phyloP scores from a whole-genome alignment of 2,797 vertebrate species.

The Smutsia gigantea region DNA sequence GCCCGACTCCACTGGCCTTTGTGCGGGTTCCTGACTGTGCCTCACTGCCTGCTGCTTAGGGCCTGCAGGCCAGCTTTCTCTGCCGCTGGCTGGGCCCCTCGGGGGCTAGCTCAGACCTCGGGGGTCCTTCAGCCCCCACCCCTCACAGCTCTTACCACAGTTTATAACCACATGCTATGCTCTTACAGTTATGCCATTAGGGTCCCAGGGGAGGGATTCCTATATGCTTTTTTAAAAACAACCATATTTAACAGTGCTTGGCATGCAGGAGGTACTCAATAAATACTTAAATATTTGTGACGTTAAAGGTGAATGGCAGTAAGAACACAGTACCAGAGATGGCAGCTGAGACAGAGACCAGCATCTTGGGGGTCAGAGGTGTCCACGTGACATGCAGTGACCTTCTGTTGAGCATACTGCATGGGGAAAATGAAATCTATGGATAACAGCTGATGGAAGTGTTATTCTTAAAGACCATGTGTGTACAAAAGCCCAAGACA shows the following conservation, averaged over 20 bases:
- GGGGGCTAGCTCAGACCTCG: too few relatives aligned
- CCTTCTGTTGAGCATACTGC: not conserved
- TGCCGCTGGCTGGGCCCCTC: not conserved
- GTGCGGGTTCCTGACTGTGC: not conserved
- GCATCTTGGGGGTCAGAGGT: fast-evolving
- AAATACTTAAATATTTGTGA: not conserved
- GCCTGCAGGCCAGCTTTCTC: not conserved
- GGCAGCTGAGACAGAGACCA: not conserved
- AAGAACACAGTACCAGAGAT: not conserved
- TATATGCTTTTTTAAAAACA: not conserved
- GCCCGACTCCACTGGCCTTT: fast-evolving
- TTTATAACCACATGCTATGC: fast-evolving
- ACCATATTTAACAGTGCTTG: not conserved
- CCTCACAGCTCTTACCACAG: not conserved
- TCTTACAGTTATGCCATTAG: not conserved
- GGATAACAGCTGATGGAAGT: not conserved
- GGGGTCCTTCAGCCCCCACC: too few relatives aligned
- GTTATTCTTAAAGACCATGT: not conserved
- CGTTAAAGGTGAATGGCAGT: too few relatives aligned
- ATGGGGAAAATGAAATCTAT: not conserved
- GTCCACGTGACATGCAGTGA: not conserved
- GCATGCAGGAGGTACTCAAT: not conserved
- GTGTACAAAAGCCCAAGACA: not conserved
- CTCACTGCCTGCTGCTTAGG: not conserved
- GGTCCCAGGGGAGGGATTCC: not conserved